A percentile compares a stretch with the other conserved stretches of the same genome.
Conservation (phyloP, 2,888 invertebrate species). For the Lithophane leautieri region DNA sequence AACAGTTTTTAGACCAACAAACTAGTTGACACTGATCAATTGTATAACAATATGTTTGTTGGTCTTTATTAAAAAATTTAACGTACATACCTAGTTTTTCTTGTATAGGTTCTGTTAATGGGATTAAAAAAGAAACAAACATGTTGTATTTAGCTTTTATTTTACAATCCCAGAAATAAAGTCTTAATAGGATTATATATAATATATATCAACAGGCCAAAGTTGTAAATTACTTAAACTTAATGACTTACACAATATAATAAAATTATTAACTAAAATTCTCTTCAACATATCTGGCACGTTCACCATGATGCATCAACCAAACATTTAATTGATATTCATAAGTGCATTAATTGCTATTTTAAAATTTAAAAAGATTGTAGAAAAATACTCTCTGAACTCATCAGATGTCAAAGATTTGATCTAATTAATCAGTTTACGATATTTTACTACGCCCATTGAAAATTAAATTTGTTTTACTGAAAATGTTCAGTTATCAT, state of each 20-base stretch:
- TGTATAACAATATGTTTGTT: constrained; percentile 12
- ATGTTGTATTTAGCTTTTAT: constrained; percentile 86
- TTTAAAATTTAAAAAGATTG: constrained; percentile 87
- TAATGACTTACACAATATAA: constrained; percentile 90
- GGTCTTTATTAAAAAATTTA: constrained; percentile 32
- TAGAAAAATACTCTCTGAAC: constrained; percentile 90
- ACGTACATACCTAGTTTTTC: constrained; percentile 25
- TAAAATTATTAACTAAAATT: constrained; percentile 91
- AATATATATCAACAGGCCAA: constrained; percentile 90
- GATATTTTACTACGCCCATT: constrained; percentile 80
- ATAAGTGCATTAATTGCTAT: constrained; percentile 86
- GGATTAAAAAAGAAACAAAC: constrained; percentile 73
- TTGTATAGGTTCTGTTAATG: background rate
- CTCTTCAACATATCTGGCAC: constrained; percentile 90
- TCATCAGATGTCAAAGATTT: constrained; percentile 84
- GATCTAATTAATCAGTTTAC: constrained; percentile 82
- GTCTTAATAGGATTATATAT: constrained; percentile 90
- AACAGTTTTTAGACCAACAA: constrained; percentile 94
- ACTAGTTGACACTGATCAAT: constrained; percentile 69
- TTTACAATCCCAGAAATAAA: constrained; percentile 91
- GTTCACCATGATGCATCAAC: constrained; percentile 88
- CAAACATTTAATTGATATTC: constrained; percentile 87
- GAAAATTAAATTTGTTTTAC: constrained; percentile 71
- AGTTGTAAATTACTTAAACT: constrained; percentile 91
- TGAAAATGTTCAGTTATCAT: constrained; percentile 79